phyloP scores from a whole-genome alignment of 2,113 vertebrate species.

The Synchiropus splendidus region DNA sequence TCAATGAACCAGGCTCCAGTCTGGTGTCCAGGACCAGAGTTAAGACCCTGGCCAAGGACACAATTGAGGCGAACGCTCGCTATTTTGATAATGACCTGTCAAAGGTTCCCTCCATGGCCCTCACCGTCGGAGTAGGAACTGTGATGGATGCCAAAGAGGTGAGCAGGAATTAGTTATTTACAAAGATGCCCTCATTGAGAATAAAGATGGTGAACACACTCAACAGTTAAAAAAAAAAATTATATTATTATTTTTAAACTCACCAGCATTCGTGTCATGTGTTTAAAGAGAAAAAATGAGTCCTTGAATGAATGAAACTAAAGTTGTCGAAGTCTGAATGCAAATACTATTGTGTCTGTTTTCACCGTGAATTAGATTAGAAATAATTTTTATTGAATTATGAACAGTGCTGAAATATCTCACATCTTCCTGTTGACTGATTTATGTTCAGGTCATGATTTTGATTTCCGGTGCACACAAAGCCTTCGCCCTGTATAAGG shows the following conservation, averaged over 20 bases:
- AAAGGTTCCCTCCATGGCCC: constrained; percentile 91
- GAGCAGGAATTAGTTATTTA: constrained; percentile 13
- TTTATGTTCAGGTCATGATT: constrained; percentile 99
- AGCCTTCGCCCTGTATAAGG: constrained; percentile 91
- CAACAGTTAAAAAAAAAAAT: neutral
- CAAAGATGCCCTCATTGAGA: neutral
- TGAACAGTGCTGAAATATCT: too few species aligned
- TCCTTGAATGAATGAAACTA: too few species aligned
- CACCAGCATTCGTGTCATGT: neutral
- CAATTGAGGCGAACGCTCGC: constrained; percentile 87
- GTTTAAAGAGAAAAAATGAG: neutral
- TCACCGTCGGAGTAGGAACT: constrained; percentile 92
- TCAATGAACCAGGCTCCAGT: constrained; percentile 94
- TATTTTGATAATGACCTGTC: constrained; percentile 88
- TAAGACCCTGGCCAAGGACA: constrained; percentile 93
- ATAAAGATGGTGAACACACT: neutral
- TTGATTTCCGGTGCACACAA: constrained; percentile 96
- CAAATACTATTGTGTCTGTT: too few species aligned
- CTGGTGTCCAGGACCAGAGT: constrained; percentile 87
- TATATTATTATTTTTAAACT: neutral
- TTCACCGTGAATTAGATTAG: too few species aligned
- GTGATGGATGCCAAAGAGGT: constrained; percentile 96
- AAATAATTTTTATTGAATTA: too few species aligned
- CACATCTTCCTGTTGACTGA: too few species aligned
- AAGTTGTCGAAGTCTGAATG: too few species aligned